Conservation (phyloP, 2,888 invertebrate genomes). For the Eupithecia inturbata region DNA sequence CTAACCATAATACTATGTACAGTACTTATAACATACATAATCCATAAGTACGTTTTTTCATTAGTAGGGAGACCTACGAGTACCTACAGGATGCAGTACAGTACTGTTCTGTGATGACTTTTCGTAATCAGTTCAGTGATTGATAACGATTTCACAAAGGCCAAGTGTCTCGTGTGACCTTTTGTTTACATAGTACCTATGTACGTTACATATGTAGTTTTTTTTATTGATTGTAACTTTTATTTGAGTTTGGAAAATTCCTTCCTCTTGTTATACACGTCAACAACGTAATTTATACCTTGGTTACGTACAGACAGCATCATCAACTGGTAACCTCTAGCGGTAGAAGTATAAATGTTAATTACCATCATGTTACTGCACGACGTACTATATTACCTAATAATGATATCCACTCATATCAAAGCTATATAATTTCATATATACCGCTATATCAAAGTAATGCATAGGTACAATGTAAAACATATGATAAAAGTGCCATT, state of each 20-base stretch:
- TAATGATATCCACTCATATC: neutral
- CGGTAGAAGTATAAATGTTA: too few species aligned
- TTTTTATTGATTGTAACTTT: neutral
- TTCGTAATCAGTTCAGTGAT: slow-evolving; percentile 33
- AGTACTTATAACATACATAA: neutral
- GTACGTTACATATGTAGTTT: neutral
- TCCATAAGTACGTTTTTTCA: neutral
- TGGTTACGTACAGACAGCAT: too few species aligned
- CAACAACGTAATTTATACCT: neutral
- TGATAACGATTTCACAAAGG: slow-evolving; percentile 40
- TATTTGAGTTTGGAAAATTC: slow-evolving; percentile 10
- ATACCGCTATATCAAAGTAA: neutral
- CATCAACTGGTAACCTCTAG: too few species aligned
- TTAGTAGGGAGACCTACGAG: neutral
- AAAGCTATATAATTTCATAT: neutral
- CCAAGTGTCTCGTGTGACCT: slow-evolving; percentile 35
- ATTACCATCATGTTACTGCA: neutral
- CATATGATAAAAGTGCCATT: neutral
- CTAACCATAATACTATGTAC: neutral
- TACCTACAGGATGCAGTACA: neutral
- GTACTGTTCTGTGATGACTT: slow-evolving; percentile 29
- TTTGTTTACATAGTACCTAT: slow-evolving; percentile 5
- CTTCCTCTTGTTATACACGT: neutral
- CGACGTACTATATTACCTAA: neutral
- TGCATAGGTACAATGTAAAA: neutral